Evolutionary conservation across 1,140 invertebrate species (phyloP), one percentile per base, ranked within the genome.

Genomic region (Drosophila ficusphila): DNA sequence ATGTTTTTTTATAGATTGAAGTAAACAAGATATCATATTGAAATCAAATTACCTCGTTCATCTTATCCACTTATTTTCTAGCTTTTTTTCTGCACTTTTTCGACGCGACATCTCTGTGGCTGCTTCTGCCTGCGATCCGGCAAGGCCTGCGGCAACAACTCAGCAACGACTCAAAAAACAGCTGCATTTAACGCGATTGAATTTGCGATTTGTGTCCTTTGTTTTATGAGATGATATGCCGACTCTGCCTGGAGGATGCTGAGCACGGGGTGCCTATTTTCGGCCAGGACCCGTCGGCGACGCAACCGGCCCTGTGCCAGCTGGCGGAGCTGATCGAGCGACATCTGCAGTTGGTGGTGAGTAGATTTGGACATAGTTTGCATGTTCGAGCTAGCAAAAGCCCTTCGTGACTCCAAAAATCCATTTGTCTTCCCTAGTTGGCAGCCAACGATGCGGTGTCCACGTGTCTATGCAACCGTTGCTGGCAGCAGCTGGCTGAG

Each of bases 181-280:
- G 64, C 61, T 68, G 60, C 61, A 68, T 68, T 68, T 68, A 68
- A 51, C 44, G 27, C 34, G 33, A 51, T 33, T 57, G 0, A 21
- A 25, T 23, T 51, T 21, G 48, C 7, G 29, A 36, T 34, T 67
- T 67, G 16, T 64, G 19, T 42, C 29, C 21, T 62, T 29, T 16
- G 25, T 41, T 67, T 67, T 41, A 68, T 68, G 34, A 58, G 54
- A 67, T 68, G 64, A 68, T 68, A 68, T 68, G 64, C 60, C 64
- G 64, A 94, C 94, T 4, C 95, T 96, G 92, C 96, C 96, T 60
- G 96, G 96, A 90, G 96, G 97, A 79, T 96, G 97, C 91, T 96
- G 97, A 74, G 68, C 98, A 98, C 93, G 94, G 95, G 61, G 95
- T 97, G 73, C 60, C 61, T 33, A 56, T 78, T 21, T 79, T 67